A percentile compares a stretch with the other conserved stretches of the same genome.
Evolutionary conservation across 2,797 vertebrate species (phyloP).

Genomic region (Spinibarbus caldwelli): DNA sequence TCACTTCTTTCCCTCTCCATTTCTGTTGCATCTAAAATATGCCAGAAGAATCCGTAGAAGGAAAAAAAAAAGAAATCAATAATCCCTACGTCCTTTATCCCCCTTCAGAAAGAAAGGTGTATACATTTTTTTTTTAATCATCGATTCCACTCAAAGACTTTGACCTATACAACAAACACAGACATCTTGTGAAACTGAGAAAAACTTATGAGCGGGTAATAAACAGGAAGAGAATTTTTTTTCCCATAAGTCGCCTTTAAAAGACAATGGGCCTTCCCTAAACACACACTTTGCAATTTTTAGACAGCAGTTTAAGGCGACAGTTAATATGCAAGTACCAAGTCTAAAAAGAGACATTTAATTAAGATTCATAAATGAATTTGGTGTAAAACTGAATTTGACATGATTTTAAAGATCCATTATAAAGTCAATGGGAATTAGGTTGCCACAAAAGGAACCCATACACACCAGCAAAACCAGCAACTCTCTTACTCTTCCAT

Average conservation of each 20-base stretch:
- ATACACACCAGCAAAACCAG: constrained; percentile 39
- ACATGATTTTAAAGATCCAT: neutral
- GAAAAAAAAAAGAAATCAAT: constrained; percentile 51
- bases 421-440: constrained; percentile 53
- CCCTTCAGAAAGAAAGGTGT: constrained; percentile 27
- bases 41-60: constrained; percentile 23
- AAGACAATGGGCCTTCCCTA: neutral
- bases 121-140: constrained; percentile 11
- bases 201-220: constrained; percentile 1
- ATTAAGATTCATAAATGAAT: neutral
- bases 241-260: neutral
- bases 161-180: constrained; percentile 39
- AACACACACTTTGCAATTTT: neutral
- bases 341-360: neutral
- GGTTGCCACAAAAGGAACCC: constrained; percentile 44
- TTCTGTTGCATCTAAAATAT: constrained; percentile 46
- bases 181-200: constrained; percentile 19
- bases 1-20: constrained; percentile 39
- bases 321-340: neutral
- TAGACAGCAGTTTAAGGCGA: neutral
- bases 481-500: constrained; percentile 1
- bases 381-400: neutral
- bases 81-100: constrained; percentile 18
- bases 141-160: constrained; percentile 26
- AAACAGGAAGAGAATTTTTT: neutral